Base-by-base conservation (phyloP, 1,140 invertebrate species). In the Trissolcus basalis region DNA sequence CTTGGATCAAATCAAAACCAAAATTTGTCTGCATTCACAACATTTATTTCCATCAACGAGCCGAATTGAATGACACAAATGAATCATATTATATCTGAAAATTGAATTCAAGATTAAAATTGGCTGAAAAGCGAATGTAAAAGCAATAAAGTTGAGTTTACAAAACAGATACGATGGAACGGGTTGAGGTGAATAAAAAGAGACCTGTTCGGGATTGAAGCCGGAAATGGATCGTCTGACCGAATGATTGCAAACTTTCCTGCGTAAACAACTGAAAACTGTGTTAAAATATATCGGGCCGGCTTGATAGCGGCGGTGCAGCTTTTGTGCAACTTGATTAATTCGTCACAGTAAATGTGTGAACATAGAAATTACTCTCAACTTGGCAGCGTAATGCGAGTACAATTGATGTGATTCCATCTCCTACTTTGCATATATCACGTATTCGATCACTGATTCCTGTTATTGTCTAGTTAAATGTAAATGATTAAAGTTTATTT, bases 161-260 rank as follows among this genome's bases (percentile, higher is more conserved):
- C n/a, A n/a, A n/a, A n/a, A n/a, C n/a, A n/a, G n/a, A 27, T 27
- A 6, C 19, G 19, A 3, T 27, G 2, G 6, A 27, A 27, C 19
- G 6, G 6, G 6, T 27, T 6, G 19, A 27, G 19, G 19, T 27
- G 19, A 27, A 27, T 27, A 27, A 1, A 27, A 27, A 27, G 19
- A 27, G n/a, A 27, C 19, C 2, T 27, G 19, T 27, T 1, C 6
- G 56, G 77, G 63, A 58, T 60, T 44, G 53, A 79, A 3, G 81
- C 78, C 80, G 83, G 86, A 86, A 86, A 83, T 85, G 77, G 80
- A 82, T 71, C 77, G 80, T 83, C 80, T 82, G 82, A 69, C 73
- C 81, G 80, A 86, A 86, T 80, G 85, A 86, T 86, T 81, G 84
- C 78, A 81, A 84, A 84, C 80, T 82, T 83, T 80, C 79, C 79